Conservation (phyloP, 2,888 invertebrate species). For the Macrophya annulata region DNA sequence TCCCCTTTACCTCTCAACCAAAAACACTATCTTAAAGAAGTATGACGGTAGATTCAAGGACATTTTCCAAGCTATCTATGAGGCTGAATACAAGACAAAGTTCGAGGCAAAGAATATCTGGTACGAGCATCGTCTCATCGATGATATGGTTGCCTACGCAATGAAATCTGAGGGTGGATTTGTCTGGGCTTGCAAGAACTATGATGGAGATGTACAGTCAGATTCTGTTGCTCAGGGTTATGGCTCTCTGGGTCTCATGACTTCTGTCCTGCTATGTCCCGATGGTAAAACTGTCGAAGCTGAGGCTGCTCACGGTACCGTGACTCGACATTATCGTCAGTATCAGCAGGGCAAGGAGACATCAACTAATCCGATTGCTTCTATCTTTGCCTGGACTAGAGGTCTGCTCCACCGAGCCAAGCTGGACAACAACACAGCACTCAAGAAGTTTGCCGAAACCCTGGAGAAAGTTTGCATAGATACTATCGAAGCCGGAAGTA, state of each 20-base stretch:
- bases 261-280: conserved; percentile 97
- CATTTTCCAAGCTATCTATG: conserved; percentile 97
- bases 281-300: conserved; percentile 99
- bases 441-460: conserved; percentile 91
- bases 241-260: conserved; percentile 98
- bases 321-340: conserved; percentile 94
- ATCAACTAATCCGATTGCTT: conserved; percentile 99
- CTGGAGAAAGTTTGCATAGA: conserved; percentile 95
- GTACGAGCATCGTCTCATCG: conserved; percentile 99
- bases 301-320: conserved; percentile 99
- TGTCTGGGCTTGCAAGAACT: conserved; percentile 99
- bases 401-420: conserved; percentile 97
- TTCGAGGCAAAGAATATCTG: conserved; percentile 94
- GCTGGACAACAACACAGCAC: conserved; percentile 90
- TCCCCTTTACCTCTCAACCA: conserved; percentile 97
- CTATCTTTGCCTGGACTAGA: conserved; percentile 99
- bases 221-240: conserved; percentile 99
- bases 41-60: conserved; percentile 99
- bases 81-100: conserved; percentile 90
- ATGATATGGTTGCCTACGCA: conserved; percentile 99
- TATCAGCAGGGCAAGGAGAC: conserved; percentile 98
- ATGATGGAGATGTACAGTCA: conserved; percentile 99
- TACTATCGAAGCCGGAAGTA: conserved; percentile 96
- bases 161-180: conserved; percentile 99
- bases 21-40: conserved; percentile 97